These are phyloP conservation scores for Thermophis baileyi DNA, from an alignment of 2,113 vertebrate genomes.

Conservation along the genomic window DNA sequence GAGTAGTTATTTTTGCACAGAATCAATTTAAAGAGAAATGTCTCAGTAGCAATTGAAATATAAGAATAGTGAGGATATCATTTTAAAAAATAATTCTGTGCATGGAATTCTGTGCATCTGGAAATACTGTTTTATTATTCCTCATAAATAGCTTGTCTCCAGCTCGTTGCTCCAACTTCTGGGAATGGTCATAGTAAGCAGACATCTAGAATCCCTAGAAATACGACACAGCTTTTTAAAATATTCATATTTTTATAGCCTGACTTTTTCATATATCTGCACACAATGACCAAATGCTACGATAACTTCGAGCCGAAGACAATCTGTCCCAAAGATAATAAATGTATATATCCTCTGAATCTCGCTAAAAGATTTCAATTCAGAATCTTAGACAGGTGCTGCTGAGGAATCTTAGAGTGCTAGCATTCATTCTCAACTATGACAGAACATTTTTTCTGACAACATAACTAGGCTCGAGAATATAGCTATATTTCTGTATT, in stretches of 20 bases:
- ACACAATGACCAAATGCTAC: constrained; percentile 37
- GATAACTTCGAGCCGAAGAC: constrained; percentile 27
- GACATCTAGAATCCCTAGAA: constrained; percentile 41
- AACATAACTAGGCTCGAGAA: neutral
- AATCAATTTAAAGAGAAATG: constrained; percentile 49
- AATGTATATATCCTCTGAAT: constrained; percentile 39
- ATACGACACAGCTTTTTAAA: constrained; percentile 25
- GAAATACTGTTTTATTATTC: constrained; percentile 48
- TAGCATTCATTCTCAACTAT: neutral
- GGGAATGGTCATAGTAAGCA: constrained; percentile 47
- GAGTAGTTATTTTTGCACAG: constrained; percentile 66
- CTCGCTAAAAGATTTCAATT: constrained; percentile 51
- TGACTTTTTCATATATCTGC: constrained; percentile 40
- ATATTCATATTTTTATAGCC: constrained; percentile 45
- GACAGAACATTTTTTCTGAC: neutral
- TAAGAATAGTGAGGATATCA: constrained; percentile 52
- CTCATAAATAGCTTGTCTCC: constrained; percentile 55
- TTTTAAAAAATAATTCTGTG: constrained; percentile 47
- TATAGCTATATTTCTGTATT: neutral
- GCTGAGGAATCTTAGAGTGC: neutral
- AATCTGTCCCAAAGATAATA: constrained; percentile 57
- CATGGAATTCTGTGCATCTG: constrained; percentile 12
- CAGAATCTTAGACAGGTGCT: constrained; percentile 5
- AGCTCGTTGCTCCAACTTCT: constrained; percentile 28
- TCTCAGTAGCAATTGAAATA: constrained; percentile 51